These are phyloP conservation scores for Chroicocephalus ridibundus DNA, from an alignment of 2,113 vertebrate species.

Conservation along the genomic window DNA sequence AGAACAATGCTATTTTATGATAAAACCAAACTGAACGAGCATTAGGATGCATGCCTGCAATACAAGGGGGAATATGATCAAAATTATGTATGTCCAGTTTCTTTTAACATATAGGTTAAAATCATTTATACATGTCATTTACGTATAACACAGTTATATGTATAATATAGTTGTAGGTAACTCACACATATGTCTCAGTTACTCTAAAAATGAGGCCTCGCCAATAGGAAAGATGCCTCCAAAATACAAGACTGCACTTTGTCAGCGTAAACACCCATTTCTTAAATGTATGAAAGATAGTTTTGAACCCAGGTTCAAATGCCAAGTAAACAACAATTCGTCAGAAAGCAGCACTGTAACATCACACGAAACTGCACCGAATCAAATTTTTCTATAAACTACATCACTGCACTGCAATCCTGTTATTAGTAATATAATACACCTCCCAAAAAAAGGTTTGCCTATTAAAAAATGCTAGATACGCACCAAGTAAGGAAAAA, in stretches of 20 bases:
- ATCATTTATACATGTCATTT: neutral
- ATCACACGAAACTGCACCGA: neutral
- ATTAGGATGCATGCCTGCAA: neutral
- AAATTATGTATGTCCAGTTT: neutral
- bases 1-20: neutral
- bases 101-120: neutral
- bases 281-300: neutral
- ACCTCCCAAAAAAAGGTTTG: neutral
- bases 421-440: neutral
- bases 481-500: neutral
- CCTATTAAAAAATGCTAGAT: neutral
- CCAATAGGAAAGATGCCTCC: neutral
- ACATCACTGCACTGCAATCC: neutral
- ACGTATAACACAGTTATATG: neutral
- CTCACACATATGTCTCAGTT: neutral
- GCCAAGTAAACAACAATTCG: neutral
- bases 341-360: neutral
- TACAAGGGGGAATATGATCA: neutral
- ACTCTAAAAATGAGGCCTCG: neutral
- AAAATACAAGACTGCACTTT: neutral
- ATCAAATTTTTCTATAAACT: neutral
- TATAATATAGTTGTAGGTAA: neutral
- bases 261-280: neutral
- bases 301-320: neutral
- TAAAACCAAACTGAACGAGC: neutral